Percentiles rank a stretch among this genome's conserved stretches.
Conservation (phyloP, 2,888 invertebrate species). For the Pyrocoelia pectoralis region DNA sequence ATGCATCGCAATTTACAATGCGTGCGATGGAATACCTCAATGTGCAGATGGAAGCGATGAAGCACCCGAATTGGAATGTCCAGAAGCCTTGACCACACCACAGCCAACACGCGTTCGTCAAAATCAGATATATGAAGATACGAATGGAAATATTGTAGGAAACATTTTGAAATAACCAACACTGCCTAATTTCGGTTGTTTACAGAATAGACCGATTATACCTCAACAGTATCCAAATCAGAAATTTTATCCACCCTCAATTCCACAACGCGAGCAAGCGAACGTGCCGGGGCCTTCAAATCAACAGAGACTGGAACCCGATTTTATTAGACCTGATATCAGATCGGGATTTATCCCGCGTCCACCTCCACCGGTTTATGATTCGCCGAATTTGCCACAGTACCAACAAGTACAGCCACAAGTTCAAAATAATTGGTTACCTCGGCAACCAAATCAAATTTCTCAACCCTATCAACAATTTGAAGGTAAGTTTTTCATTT, state of each 20-base stretch:
- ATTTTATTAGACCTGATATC: conserved; percentile 49
- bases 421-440: conserved; percentile 46
- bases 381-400: conserved; percentile 52
- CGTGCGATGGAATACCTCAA: conserved; percentile 93
- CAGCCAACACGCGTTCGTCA: conserved; percentile 6
- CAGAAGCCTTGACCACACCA: conserved; percentile 60
- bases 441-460: conserved; percentile 51
- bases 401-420: conserved; percentile 35
- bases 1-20: conserved; percentile 95
- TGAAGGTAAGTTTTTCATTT: conserved; percentile 44
- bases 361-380: conserved; percentile 55
- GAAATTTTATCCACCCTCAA: conserved; percentile 17
- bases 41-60: conserved; percentile 93
- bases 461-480: conserved; percentile 50
- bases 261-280: conserved; percentile 24
- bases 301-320: conserved; percentile 29
- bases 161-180: background rate
- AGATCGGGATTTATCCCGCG: conserved; percentile 36
- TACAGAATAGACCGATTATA: conserved; percentile 22
- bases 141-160: conserved; percentile 11
- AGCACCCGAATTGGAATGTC: conserved; percentile 83
- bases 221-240: conserved; percentile 29
- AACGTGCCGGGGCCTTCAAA: conserved; percentile 34
- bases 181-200: background rate
- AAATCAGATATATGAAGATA: conserved; percentile 20